phyloP scores from a whole-genome alignment of 2,888 invertebrate genomes.

The Latrodectus hesperus region DNA sequence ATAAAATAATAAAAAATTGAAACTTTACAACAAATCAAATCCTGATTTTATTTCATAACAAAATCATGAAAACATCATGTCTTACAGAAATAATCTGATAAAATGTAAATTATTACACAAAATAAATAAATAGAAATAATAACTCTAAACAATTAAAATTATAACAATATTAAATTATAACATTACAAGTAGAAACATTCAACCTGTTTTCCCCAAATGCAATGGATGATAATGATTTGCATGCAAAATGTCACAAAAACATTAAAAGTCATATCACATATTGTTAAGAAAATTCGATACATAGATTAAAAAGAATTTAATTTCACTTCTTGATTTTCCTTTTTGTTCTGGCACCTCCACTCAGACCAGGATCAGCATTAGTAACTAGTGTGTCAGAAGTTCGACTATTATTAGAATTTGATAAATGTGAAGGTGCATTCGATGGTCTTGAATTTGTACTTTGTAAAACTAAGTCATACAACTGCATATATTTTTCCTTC shows the following conservation, averaged over 20 bases:
- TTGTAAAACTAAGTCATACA: constrained; percentile 68
- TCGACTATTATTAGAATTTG: constrained; percentile 5
- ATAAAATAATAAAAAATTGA: too few relatives aligned
- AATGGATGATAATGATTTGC: background rate
- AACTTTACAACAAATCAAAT: too few relatives aligned
- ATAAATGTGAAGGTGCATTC: constrained; percentile 13
- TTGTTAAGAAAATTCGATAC: constrained; percentile 33
- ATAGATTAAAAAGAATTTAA: constrained; percentile 23
- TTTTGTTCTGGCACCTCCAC: constrained; percentile 48
- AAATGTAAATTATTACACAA: background rate
- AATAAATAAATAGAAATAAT: background rate
- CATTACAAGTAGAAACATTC: background rate
- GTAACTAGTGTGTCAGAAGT: constrained; percentile 8
- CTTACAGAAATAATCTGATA: too few relatives aligned
- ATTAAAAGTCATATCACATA: constrained; percentile 57
- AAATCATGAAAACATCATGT: too few relatives aligned
- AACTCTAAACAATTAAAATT: background rate
- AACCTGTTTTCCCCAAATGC: background rate
- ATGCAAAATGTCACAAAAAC: background rate
- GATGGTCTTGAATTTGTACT: constrained; percentile 48
- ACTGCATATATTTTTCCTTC: constrained; percentile 70
- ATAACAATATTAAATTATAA: background rate
- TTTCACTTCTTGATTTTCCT: constrained; percentile 59
- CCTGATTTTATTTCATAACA: too few relatives aligned
- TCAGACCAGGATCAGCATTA: constrained; percentile 45